phyloP scores from a whole-genome alignment of 1,140 invertebrate genomes.

The Eciton burchellii region DNA sequence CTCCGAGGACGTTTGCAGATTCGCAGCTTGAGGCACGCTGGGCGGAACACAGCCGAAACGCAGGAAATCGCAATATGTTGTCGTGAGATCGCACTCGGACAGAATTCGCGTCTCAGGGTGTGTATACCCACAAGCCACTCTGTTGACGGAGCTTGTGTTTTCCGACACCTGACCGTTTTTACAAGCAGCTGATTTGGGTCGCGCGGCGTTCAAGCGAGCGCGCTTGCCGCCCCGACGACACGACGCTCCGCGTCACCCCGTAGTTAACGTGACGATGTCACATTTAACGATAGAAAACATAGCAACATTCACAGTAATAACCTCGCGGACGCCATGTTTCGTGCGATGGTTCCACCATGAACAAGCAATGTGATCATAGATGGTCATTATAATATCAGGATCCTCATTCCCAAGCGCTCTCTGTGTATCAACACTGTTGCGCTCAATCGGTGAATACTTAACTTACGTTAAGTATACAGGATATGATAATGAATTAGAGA shows the following conservation, averaged over 20 bases:
- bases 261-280: slow-evolving; percentile 68
- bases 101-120: slow-evolving; percentile 76
- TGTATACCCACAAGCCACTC: slow-evolving; percentile 77
- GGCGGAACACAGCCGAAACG: slow-evolving; percentile 21
- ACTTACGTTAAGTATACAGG: no score
- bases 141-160: slow-evolving; percentile 72
- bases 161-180: no score
- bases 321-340: slow-evolving; percentile 81
- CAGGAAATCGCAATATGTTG: slow-evolving; percentile 39
- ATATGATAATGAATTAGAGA: no score
- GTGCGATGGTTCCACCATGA: slow-evolving; percentile 74
- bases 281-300: slow-evolving; percentile 73
- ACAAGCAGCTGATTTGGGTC: neutral
- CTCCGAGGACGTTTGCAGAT: neutral
- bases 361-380: neutral
- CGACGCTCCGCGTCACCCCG: slow-evolving; percentile 75
- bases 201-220: slow-evolving; percentile 63
- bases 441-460: no score
- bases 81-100: slow-evolving; percentile 46
- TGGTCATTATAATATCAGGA: neutral
- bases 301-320: slow-evolving; percentile 78
- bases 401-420: neutral
- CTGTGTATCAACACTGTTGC: neutral
- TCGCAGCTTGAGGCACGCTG: neutral
- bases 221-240: slow-evolving; percentile 73